Conservation (phyloP, 2,113 vertebrate genomes). For the Atractosteus spatula region DNA sequence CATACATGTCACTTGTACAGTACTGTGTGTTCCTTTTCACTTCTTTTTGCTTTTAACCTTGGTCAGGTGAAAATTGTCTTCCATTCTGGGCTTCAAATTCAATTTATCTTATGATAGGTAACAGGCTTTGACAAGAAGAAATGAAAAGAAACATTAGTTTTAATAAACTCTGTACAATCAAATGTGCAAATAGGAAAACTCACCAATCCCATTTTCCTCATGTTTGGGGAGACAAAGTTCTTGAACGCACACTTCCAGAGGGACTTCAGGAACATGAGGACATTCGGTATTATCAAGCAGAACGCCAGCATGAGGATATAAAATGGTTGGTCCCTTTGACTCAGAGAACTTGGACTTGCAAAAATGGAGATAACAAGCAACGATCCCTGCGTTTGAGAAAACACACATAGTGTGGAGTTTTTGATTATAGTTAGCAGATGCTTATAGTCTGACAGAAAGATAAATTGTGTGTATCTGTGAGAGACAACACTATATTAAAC, state of each 20-base stretch:
- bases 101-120: no score
- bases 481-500: no score
- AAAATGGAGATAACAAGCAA: constrained; percentile 58
- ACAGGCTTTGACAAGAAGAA: no score
- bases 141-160: no score
- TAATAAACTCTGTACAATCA: no score
- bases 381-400: constrained; percentile 45
- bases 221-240: constrained; percentile 55
- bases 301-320: constrained; percentile 66
- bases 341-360: constrained; percentile 48
- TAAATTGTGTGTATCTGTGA: no score
- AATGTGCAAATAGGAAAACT: constrained; percentile 26
- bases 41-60: not conserved
- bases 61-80: no score
- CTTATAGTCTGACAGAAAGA: no score
- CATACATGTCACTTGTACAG: not conserved
- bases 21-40: not conserved
- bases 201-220: constrained; percentile 57
- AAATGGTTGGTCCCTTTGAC: constrained; percentile 49
- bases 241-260: constrained; percentile 69
- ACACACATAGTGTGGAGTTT: no score
- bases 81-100: no score
- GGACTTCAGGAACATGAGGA: constrained; percentile 67
- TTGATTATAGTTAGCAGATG: no score
- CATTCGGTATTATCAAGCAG: constrained; percentile 60